These are phyloP conservation scores for Suillia variegata DNA, from an alignment of 2,888 invertebrate genomes.

Conservation along the genomic window DNA sequence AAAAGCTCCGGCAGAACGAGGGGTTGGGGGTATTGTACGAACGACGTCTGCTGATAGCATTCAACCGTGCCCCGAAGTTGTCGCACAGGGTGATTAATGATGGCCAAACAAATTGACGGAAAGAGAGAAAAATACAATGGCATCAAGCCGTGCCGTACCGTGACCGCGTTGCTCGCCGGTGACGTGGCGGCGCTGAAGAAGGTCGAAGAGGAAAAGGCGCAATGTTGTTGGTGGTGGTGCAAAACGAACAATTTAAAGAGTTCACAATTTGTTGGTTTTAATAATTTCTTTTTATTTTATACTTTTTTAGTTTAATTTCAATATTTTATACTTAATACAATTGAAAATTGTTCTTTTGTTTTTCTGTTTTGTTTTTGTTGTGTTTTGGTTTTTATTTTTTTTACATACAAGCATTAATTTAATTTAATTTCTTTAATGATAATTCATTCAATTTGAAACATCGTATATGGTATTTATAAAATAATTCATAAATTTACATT, in stretches of 20 bases:
- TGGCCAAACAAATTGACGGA: conserved; percentile 57
- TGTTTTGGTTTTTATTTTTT: conserved; percentile 35
- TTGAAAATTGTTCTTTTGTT: conserved; percentile 49
- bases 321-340: conserved; percentile 54
- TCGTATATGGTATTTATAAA: conserved; percentile 49
- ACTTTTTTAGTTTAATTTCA: conserved; percentile 22
- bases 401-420: conserved; percentile 40
- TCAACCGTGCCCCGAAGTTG: conserved; percentile 54
- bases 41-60: conserved; percentile 45
- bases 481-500: conserved; percentile 39
- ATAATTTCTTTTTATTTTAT: conserved; percentile 29
- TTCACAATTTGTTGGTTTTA: conserved; percentile 12
- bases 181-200: neutral
- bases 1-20: neutral
- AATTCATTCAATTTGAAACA: conserved; percentile 22
- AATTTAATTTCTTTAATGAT: conserved; percentile 26
- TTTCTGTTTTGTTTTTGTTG: conserved; percentile 18
- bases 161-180: conserved; percentile 1
- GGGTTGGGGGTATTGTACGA: neutral
- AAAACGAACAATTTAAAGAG: neutral
- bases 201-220: neutral
- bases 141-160: neutral
- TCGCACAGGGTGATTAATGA: conserved; percentile 55
- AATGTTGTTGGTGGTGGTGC: neutral
- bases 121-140: conserved; percentile 26